Conservation (phyloP, 2,113 vertebrate species). For the Thomomys bottae region DNA sequence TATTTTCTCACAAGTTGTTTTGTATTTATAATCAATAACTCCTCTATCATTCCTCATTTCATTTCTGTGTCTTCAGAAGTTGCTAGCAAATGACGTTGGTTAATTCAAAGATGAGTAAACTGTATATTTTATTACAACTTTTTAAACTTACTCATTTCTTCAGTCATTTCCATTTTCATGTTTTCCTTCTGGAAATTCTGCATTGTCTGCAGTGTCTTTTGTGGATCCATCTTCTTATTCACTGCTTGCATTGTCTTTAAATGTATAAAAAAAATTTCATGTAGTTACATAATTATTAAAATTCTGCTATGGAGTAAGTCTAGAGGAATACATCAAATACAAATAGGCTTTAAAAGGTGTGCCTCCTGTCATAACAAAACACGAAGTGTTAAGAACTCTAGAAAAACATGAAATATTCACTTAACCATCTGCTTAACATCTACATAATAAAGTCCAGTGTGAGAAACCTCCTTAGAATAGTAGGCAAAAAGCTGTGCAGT, state of each 20-base stretch:
- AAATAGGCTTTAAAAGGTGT: constrained; percentile 20
- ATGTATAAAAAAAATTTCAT: constrained; percentile 49
- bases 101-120: constrained; percentile 19
- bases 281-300: constrained; percentile 34
- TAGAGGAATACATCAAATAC: constrained; percentile 2
- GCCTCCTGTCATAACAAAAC: neutral
- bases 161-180: constrained; percentile 99
- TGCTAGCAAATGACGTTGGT: neutral
- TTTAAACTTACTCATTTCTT: constrained; percentile 95
- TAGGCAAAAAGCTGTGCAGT: constrained; percentile 17
- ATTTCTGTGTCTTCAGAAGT: neutral
- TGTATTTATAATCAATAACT: constrained; percentile 4
- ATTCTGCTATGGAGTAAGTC: constrained; percentile 16
- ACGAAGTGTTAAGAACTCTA: constrained; percentile 22
- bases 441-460: neutral
- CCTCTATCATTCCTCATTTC: neutral
- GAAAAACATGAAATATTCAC: constrained; percentile 32
- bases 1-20: neutral
- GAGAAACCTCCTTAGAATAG: neutral
- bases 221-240: constrained; percentile 99
- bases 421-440: constrained; percentile 54
- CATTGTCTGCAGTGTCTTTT: constrained; percentile 98
- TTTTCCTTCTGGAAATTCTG: constrained; percentile 99
- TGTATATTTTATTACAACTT: neutral
- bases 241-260: constrained; percentile 96